phyloP scores from a whole-genome alignment of 2,113 vertebrate species.

The Bos javanicus region DNA sequence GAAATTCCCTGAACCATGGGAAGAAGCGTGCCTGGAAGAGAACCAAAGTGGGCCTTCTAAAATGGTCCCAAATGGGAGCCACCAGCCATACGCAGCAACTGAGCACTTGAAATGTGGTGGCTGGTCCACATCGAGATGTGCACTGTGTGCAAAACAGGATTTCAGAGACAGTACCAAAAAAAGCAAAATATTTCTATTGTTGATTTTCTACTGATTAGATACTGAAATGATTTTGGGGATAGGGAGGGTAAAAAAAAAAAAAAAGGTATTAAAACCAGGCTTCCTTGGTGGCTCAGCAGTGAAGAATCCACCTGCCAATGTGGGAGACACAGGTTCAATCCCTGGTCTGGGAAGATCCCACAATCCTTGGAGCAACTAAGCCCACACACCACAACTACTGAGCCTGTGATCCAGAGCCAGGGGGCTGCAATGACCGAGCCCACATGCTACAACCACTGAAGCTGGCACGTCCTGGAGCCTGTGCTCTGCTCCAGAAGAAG shows the following conservation, averaged over 20 bases:
- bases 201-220: neutral
- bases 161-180: neutral
- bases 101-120: neutral
- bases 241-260: neutral
- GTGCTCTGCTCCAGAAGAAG: neutral
- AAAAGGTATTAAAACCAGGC: neutral
- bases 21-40: neutral
- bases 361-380: neutral
- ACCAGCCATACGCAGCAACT: accelerated
- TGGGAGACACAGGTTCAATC: neutral
- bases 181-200: neutral
- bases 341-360: neutral
- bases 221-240: neutral
- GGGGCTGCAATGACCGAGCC: neutral
- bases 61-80: neutral
- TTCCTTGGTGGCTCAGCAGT: neutral
- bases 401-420: neutral
- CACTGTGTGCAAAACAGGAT: neutral
- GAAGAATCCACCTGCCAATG: neutral
- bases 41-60: neutral
- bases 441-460: neutral
- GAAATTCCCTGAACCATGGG: neutral
- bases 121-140: neutral
- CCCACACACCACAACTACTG: neutral
- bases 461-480: neutral